Percentiles rank a stretch among this genome's conserved stretches.
Conservation (phyloP, 2,888 invertebrate genomes). For the Disparrhopalites patrizii region DNA sequence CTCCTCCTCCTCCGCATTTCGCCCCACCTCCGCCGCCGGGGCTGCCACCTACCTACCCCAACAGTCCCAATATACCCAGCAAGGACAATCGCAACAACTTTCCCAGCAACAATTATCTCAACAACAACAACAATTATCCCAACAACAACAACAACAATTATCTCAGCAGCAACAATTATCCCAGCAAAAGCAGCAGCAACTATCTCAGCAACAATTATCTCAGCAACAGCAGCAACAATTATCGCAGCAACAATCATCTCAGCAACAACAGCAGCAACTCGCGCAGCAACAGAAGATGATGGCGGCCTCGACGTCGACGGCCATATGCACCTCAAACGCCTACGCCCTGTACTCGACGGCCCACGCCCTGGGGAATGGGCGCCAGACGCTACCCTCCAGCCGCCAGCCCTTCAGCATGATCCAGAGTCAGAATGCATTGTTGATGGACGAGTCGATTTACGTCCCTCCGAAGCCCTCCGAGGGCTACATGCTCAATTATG, state of each 20-base stretch:
- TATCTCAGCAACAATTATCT: slow-evolving; percentile 23
- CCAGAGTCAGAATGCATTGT: slow-evolving; percentile 4
- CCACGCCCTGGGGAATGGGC: neutral
- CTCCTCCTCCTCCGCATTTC: slow-evolving; percentile 26
- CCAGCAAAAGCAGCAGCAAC: slow-evolving; percentile 29
- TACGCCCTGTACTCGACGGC: neutral
- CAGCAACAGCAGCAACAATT: slow-evolving; percentile 27
- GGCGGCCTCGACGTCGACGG: too few species aligned
- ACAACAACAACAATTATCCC: neutral
- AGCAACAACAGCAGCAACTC: slow-evolving; percentile 23
- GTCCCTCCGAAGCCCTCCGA: neutral
- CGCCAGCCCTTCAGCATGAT: neutral
- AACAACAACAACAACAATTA: neutral
- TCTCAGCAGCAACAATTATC: neutral
- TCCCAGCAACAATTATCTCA: slow-evolving; percentile 9
- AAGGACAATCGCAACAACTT: neutral
- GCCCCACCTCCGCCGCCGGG: slow-evolving; percentile 16
- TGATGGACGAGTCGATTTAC: slow-evolving; percentile 1
- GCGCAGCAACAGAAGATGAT: slow-evolving; percentile 27
- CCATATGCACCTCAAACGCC: too few species aligned
- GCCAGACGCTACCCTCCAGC: neutral
- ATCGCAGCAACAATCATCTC: neutral
- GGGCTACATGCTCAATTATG: neutral
- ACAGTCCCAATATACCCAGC: neutral
- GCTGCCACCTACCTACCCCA: slow-evolving; percentile 4